Percentiles rank a stretch among this genome's conserved stretches.
These are phyloP conservation scores for Pterophyllum scalare DNA, from an alignment of 2,113 vertebrate genomes.

Conservation along the genomic window DNA sequence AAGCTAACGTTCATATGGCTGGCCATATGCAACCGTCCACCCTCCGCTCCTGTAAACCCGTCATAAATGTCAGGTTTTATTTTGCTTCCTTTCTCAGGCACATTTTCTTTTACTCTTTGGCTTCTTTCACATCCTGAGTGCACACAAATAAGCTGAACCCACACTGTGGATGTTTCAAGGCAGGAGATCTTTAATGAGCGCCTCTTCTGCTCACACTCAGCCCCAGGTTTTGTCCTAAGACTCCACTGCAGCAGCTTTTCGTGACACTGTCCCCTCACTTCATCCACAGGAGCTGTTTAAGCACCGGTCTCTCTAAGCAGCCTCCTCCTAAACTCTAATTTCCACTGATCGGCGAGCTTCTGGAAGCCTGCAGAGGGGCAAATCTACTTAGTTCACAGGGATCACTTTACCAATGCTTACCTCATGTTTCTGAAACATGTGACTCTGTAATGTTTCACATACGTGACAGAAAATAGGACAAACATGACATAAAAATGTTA, in stretches of 20 bases:
- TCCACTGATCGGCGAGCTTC: not conserved
- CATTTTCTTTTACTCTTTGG: not conserved
- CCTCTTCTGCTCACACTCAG: not conserved
- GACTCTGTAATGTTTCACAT: not conserved
- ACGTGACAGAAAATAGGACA: not conserved
- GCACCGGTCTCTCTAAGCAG: not conserved
- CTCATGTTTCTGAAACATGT: not conserved
- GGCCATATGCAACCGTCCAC: not conserved
- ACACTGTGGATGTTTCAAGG: not conserved
- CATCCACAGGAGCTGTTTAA: not conserved
- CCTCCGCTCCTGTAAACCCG: not conserved
- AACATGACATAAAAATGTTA: not conserved
- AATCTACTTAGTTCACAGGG: not conserved
- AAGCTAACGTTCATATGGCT: not conserved
- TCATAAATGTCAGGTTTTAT: not conserved
- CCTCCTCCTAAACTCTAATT: not conserved
- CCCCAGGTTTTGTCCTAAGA: too few species aligned
- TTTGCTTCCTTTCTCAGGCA: not conserved
- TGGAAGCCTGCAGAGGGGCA: not conserved
- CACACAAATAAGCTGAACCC: not conserved
- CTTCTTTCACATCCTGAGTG: not conserved
- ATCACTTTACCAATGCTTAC: not conserved
- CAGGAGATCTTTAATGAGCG: not conserved
- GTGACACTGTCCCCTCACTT: not conserved
- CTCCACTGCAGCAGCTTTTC: not conserved